Base-by-base conservation (phyloP, 1,140 invertebrate species). In the Caerostris extrusa region DNA sequence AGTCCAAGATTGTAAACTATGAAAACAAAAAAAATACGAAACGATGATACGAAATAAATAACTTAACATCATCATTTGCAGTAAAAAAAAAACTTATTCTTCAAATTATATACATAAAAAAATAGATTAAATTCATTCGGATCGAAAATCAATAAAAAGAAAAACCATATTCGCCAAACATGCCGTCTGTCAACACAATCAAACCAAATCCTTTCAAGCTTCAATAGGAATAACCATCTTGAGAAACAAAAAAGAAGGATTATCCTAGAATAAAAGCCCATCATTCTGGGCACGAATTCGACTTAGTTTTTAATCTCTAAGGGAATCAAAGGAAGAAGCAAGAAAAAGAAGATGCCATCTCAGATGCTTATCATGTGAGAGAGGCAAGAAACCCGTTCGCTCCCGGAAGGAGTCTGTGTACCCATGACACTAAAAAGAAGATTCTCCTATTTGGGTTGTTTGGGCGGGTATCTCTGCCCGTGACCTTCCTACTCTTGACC, bases 351-450 rank as follows among this genome's bases (percentile, higher is more conserved):
- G 12, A 12, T 58, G 82, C 82, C 12, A 14, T 58, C 82, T 56
- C 85, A 77, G 71, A 77, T 77, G 34, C 12, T 77, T 77, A 77
- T 77, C 71, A 19, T 77, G 4, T 64, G 12, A 7, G 34, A n/a
- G 19, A 34, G 67, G 17, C 19, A 64, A 64, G 5, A 17, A 77
- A 77, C 71, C 71, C 71, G 71, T 77, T 77, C 86, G 14, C 50
- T 64, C 86, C 86, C 86, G 86, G 86, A 88, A 88, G 86, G 50
- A 85, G 83, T 19, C 57, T 56, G 81, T 85, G 86, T 17, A 57
- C 86, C 17, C 60, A 19, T 64, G 86, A 88, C 58, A 88, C 83
- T 58, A 88, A 88, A 88, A 86, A 86, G 83, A 64, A 7, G 58
- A 64, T 14, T 10, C 6, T 10, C 14, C 6, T 19, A 88, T 88